Base-by-base conservation (phyloP, 1,140 invertebrate genomes). In the Papilio machaon region DNA sequence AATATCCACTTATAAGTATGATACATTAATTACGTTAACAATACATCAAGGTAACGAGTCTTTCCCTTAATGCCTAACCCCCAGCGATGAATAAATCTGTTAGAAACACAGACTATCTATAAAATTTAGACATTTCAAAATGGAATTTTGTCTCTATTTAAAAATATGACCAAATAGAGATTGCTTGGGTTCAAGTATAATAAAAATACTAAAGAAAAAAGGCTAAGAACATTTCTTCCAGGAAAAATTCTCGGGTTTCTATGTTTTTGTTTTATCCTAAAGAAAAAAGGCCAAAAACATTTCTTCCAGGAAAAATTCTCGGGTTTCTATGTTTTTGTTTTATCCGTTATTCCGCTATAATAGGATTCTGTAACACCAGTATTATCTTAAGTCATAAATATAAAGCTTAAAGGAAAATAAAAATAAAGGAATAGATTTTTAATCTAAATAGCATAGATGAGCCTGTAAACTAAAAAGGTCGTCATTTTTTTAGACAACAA, bases 1-100 rank as follows among this genome's bases (percentile, higher is more conserved):
- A 17, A 70, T 70, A 38, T 70, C 23, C 64, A 70, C 64, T 70
- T 70, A 35, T 38, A 70, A 70, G 64, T 70, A 35, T 70, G 64
- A 70, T 81, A 81, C 67, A 82, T 83, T 83, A 85, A 85, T 85
- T 81, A 85, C 80, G 81, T 78, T 80, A 77, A 67, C 81, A 60
- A 82, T 81, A 83, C 82, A 81, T 84, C 82, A 77, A 35, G 13
- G 64, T 70, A 70, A 70, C 64, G 80, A n/a, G 80, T 80, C 80
- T 80, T 85, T 81, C 77, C 80, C 81, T 82, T 84, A 85, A 85
- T 85, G 80, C 64, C 52, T 64, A 73, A 79, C 77, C 80, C 83
- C 73, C n/a, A 30, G 80, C 23, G 82, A 77, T 64, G 74, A 83
- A 83, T 85, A 85, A 83, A 81, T 82, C 82, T 81, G 77, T 54